Conservation (phyloP, 2,888 invertebrate genomes). For the Mythimna ferrago region DNA sequence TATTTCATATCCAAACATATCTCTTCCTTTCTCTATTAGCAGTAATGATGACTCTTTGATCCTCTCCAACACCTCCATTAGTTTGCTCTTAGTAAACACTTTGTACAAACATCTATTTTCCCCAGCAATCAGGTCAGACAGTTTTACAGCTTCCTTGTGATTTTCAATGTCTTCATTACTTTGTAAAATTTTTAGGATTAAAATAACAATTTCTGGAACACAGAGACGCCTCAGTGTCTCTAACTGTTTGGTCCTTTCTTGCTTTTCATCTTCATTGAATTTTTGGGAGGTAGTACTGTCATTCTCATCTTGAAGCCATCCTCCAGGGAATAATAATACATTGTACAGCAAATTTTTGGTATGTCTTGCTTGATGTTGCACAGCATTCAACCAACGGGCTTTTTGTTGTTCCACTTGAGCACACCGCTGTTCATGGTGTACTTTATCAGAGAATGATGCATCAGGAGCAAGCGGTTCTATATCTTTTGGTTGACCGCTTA, state of each 20-base stretch:
- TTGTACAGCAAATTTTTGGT: slow-evolving; percentile 96
- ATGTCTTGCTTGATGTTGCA: slow-evolving; percentile 93
- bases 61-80: slow-evolving; percentile 94
- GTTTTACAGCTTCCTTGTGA: slow-evolving; percentile 92
- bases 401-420: slow-evolving; percentile 95
- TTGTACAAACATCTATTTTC: slow-evolving; percentile 95
- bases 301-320: slow-evolving; percentile 96
- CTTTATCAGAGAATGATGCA: slow-evolving; percentile 96
- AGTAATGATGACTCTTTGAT: slow-evolving; percentile 94
- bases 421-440: slow-evolving; percentile 96
- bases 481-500: slow-evolving; percentile 94
- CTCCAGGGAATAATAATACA: slow-evolving; percentile 96
- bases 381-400: slow-evolving; percentile 93
- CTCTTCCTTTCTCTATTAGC: slow-evolving; percentile 94
- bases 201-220: slow-evolving; percentile 95
- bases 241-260: slow-evolving; percentile 93
- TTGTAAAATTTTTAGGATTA: slow-evolving; percentile 95
- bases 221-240: slow-evolving; percentile 94
- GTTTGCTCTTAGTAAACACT: slow-evolving; percentile 94
- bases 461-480: slow-evolving; percentile 91
- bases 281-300: slow-evolving; percentile 87
- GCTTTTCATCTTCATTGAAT: slow-evolving; percentile 84
- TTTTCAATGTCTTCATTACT: slow-evolving; percentile 94
- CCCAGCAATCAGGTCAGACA: slow-evolving; percentile 95
- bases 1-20: slow-evolving; percentile 95